Conservation (phyloP, 2,113 vertebrate species). For the Tachysurus fulvidraco region DNA sequence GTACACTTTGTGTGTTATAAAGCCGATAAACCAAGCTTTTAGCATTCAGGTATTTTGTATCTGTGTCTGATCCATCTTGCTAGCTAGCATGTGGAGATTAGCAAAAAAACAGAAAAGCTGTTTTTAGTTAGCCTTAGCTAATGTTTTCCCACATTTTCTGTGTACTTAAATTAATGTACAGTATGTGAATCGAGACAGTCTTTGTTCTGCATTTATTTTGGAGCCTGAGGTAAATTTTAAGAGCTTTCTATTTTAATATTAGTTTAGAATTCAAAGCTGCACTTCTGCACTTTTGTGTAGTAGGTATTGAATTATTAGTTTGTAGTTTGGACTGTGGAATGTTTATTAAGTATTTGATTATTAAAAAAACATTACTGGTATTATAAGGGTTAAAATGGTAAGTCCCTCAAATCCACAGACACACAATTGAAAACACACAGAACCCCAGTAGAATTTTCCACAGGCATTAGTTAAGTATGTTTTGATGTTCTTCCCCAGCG, state of each 20-base stretch:
- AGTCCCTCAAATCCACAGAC: background rate
- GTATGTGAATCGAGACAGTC: background rate
- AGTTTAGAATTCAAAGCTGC: background rate
- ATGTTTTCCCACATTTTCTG: background rate
- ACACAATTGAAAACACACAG: background rate
- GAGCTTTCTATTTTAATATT: background rate
- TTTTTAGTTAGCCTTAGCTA: background rate
- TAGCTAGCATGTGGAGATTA: background rate
- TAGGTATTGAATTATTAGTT: too few relatives aligned
- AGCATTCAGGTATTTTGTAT: background rate
- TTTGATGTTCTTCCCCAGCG: constrained; percentile 40
- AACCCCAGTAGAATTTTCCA: constrained; percentile 2
- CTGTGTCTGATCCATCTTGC: background rate
- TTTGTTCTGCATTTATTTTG: background rate
- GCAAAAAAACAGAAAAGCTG: background rate
- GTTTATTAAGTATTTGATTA: background rate
- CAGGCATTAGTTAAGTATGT: constrained; percentile 17
- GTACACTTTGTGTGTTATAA: background rate
- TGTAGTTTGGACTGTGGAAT: background rate
- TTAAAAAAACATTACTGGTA: background rate
- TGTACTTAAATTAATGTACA: background rate
- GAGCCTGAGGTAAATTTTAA: background rate
- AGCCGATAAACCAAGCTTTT: background rate
- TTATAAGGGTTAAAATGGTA: background rate
- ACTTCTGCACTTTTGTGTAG: background rate